Base-by-base conservation (phyloP, 2,113 vertebrate genomes). In the Ophthalmolycus amberensis region DNA sequence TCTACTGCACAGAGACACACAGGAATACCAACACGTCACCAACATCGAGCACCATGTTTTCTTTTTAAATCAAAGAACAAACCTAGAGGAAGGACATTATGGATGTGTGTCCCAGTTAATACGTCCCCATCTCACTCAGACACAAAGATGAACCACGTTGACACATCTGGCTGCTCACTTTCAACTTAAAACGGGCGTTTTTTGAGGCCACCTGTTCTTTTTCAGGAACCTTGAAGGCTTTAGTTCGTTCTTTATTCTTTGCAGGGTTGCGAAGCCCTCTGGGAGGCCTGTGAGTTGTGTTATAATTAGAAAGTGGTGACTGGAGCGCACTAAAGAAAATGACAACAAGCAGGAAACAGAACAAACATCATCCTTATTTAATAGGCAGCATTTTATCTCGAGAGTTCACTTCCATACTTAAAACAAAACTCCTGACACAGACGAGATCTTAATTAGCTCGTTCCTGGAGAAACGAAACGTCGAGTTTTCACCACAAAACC, bases 281-380 rank as follows among this genome's bases (percentile, higher is more conserved):
- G 38, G 60, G 85, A 25, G 42, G 50, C n/a, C 34, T 37, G 37
- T 59, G 20, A 38, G 42, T 64, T 37, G 32, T 14, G 14, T 87
- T 69, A 80, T 56, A 80, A 80, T 86, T 80, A 74, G 65, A 77
- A 68, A 1, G 64, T 44, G 48, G 34, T 25, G 75, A 62, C 65
- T 58, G 46, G 40, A 60, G 67, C 6, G 4, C 25, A 44, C 12
- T 60, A 20, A 44, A 81, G 37, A 54, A 65, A 38, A 20, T 42
- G 54, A 83, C 62, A 74, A 89, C 73, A 27, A 74, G 80, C 79
- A 77, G 68, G 60, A 52, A 72, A 5, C 63, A 71, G 46, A 83
- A 46, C 72, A 67, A 70, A 79, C 76, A 56, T 9, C 25, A 1
- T 32, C 38, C 29, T 63, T 62, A 15, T 68, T 76, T 64, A 46